Evolutionary conservation across 2,888 invertebrate species (phyloP).

Genomic region (Andrena praecox): DNA sequence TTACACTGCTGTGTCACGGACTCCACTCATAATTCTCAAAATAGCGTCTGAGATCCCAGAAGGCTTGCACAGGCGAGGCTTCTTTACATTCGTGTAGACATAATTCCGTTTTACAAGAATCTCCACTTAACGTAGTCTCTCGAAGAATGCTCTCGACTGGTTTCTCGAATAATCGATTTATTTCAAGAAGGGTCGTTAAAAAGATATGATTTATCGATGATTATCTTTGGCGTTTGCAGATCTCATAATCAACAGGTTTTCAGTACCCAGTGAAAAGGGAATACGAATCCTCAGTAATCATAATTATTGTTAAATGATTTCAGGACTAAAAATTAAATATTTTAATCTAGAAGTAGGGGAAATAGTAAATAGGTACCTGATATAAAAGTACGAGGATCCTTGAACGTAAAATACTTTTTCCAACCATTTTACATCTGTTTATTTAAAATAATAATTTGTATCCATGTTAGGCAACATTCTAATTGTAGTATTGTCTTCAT

Average conservation of each 20-base stretch:
- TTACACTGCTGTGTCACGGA: no score
- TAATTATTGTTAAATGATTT: background rate
- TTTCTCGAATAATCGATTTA: conserved; percentile 25
- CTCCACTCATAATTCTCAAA: no score
- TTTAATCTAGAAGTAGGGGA: no score
- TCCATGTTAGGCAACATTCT: no score
- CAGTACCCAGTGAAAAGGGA: background rate
- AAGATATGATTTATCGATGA: conserved; percentile 4
- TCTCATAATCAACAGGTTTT: background rate
- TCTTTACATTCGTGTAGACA: conserved; percentile 14
- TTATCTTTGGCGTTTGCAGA: background rate
- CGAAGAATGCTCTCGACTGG: background rate
- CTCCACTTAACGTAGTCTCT: conserved; percentile 14
- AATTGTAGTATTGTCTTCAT: no score
- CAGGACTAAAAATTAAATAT: no score
- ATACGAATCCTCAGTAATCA: background rate
- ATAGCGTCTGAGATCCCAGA: no score
- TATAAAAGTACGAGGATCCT: no score
- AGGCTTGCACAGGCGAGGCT: background rate
- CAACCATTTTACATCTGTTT: no score
- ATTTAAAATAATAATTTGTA: no score
- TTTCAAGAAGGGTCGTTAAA: conserved; percentile 19
- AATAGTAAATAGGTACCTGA: no score
- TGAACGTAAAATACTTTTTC: no score
- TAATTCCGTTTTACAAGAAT: conserved; percentile 24